These are phyloP conservation scores for Trididemnum nubilum DNA, from an alignment of 23 tunicate species.

Conservation along the genomic window DNA sequence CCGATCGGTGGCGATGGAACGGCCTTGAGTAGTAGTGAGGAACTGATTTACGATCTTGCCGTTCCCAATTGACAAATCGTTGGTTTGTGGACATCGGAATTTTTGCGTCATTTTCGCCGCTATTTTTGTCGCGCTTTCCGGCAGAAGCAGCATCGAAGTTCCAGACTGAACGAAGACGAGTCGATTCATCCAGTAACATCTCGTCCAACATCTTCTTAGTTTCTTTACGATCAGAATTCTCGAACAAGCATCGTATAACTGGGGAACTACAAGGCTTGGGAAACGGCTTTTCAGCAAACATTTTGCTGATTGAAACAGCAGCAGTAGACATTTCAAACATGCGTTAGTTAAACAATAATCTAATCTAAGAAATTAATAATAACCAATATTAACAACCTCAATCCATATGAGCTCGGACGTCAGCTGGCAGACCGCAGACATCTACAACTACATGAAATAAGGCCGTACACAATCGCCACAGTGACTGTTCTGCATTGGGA, in stretches of 20 bases:
- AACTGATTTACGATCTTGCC: not conserved
- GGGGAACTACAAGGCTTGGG: conserved; percentile 9
- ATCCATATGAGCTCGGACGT: too few relatives aligned
- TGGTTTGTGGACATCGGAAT: not conserved
- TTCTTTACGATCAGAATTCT: conserved; percentile 10
- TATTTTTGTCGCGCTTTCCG: not conserved
- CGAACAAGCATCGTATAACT: conserved; percentile 7
- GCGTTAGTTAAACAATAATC: not conserved
- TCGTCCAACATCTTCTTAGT: conserved; percentile 19
- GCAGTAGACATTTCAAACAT: too few relatives aligned
- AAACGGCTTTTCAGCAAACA: conserved; percentile 6
- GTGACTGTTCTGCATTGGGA: too few relatives aligned
- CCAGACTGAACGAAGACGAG: not conserved
- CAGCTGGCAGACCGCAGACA: too few relatives aligned
- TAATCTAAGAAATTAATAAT: not conserved
- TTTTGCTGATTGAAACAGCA: not conserved
- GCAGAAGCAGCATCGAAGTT: conserved; percentile 11
- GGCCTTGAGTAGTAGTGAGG: conserved; percentile 24
- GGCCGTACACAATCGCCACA: too few relatives aligned
- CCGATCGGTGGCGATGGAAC: not conserved
- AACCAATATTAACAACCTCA: not conserved
- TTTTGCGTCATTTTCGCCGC: not conserved
- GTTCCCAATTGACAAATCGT: not conserved
- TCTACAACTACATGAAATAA: too few relatives aligned
- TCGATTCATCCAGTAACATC: not conserved